Conservation (phyloP, 2,888 invertebrate species). For the Lasioglossum oenotherae region DNA sequence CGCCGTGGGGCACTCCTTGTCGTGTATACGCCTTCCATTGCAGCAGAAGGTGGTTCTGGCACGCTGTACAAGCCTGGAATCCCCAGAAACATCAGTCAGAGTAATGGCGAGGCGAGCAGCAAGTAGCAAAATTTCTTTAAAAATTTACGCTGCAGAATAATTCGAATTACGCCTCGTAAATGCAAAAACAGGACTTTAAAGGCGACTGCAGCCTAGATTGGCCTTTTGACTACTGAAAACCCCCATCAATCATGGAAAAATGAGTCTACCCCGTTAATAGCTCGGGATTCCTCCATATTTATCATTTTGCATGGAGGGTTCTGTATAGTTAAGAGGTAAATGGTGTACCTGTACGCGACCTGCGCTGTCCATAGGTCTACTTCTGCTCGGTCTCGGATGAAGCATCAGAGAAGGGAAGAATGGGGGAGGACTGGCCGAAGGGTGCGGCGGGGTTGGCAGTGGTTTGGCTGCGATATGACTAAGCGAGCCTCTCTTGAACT, state of each 20-base stretch:
- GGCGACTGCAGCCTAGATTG: no score
- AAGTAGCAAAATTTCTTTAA: neutral
- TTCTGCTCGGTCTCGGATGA: conserved; percentile 93
- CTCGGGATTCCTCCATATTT: no score
- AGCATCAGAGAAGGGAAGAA: conserved; percentile 89
- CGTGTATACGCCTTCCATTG: conserved; percentile 93
- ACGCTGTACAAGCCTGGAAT: conserved; percentile 92
- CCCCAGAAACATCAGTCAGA: neutral
- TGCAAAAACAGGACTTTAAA: neutral
- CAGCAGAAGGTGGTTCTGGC: conserved; percentile 93
- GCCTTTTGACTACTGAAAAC: no score
- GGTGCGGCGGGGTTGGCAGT: conserved; percentile 83
- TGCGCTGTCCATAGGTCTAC: conserved; percentile 93
- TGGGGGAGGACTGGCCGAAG: conserved; percentile 83
- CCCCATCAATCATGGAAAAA: no score
- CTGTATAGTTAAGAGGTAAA: neutral
- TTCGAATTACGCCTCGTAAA: no score
- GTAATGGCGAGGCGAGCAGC: neutral
- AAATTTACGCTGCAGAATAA: neutral
- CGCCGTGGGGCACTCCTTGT: conserved; percentile 90
- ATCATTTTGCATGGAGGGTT: neutral
- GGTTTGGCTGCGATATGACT: conserved; percentile 88
- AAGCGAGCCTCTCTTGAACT: conserved; percentile 92
- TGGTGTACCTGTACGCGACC: conserved; percentile 86
- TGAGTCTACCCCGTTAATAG: no score